Base-by-base conservation (phyloP, 2,113 vertebrate species). In the Platichthys stellatus region DNA sequence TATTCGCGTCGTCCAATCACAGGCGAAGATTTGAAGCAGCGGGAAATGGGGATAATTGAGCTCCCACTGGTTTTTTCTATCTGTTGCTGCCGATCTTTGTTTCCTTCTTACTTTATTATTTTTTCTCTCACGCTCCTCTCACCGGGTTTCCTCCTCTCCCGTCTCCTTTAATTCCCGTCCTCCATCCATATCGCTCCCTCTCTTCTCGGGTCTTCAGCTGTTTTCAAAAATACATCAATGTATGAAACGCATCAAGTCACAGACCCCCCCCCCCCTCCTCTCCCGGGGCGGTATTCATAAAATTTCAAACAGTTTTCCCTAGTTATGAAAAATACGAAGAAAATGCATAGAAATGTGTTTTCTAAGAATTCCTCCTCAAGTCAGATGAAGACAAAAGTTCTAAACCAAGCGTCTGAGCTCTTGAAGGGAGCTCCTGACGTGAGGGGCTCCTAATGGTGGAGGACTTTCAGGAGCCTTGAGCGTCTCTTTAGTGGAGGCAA, bases 41-140 rank as follows among this genome's bases (percentile, higher is more conserved):
- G 17, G 81, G 83, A 91, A 88, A 71, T 72, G 75, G 45, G 72
- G 82, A 80, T 89, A 91, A 92, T 88, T 91, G 83, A 89, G 78
- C 86, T 76, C 83, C 88, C 21, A 81, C 83, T 64, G 87, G 78
- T 87, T 28, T 31, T 8, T 71, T 69, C 67, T 79, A 15, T 88
- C 58, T 83, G 73, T 58, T 26, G 24, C 67, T 56, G 35, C 77
- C 67, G 64, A 82, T 85, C 69, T 73, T 71, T 18, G 35, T 72
- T 49, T 61, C 71, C 72, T 38, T 59, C 51, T 5, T 72, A 9
- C 15, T 21, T 72, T 76, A 51, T 12, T 57, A 43, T 68, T 73
- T 57, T 57, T 69, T 49, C 35, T 17, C 21, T 75, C 21, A 45
- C 17, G 26, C 20, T 76, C 24, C 35, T 70, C 51, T 58, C 45